Base-by-base conservation (phyloP, 2,888 invertebrate species). In the Baccha elongata region DNA sequence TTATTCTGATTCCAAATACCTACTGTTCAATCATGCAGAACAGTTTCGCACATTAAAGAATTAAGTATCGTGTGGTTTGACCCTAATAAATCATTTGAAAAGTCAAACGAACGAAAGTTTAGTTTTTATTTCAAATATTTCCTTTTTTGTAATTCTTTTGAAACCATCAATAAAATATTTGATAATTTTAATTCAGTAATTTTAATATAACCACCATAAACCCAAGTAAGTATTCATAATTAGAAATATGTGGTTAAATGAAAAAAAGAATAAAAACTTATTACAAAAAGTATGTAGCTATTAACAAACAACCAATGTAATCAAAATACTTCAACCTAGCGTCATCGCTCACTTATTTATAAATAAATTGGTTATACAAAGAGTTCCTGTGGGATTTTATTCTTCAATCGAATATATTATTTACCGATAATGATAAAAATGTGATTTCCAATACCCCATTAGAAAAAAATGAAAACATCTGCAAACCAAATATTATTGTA, bases 351-450 rank as follows among this genome's bases (percentile, higher is more conserved):
- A 23, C 23, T 46, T 42, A 53, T 52, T 37, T 13, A 53, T 48
- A 35, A 40, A 48, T 32, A 23, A 23, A 42, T 15, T 29, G 19
- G 46, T 42, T 21, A 55, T 37, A 6, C 11, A 17, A n/a, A 19
- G n/a, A 19, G n/a, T 48, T 65, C 21, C 65, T 2, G 23, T 44
- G 42, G 60, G 67, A 53, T 68, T 60, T 35, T 32, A 8, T 19
- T 15, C 13, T 37, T 35, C 13, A 6, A 21, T 29, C 19, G 19
- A 50, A 75, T 75, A 68, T 62, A 75, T 75, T 60, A 68, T 52
- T 0, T n/a, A 26, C 23, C 60, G 60, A 62, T 75, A 62, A 68
- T n/a, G n/a, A n/a, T n/a, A n/a, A n/a, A n/a, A 75, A 75, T 68
- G 35, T 68, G 60, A 75, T 68, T 68, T 37, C 60, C 58, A 58